These are phyloP conservation scores for Hippocampus guttulatus DNA, from an alignment of 2,113 vertebrate genomes.

Conservation along the genomic window DNA sequence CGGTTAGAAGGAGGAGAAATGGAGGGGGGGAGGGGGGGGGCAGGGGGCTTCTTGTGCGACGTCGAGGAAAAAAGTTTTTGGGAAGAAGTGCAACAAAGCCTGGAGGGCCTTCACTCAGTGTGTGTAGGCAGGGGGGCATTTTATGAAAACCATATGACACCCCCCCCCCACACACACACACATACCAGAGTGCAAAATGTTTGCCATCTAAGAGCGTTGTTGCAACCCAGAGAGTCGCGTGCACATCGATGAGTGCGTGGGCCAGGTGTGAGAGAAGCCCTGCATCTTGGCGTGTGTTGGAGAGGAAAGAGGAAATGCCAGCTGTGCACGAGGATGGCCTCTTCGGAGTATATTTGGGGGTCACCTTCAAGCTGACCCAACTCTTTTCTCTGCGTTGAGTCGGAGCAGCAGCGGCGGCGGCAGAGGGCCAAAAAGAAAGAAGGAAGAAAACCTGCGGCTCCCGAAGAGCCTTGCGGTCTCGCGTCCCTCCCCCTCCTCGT, in stretches of 20 bases:
- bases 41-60: constrained; percentile 33
- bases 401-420: constrained; percentile 5
- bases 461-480: constrained; percentile 58
- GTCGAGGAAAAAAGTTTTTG: constrained; percentile 67
- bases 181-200: neutral
- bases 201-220: too few species aligned
- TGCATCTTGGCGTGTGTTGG: constrained; percentile 1
- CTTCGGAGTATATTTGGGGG: constrained; percentile 32
- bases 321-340: constrained; percentile 69
- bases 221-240: too few species aligned
- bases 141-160: constrained; percentile 69
- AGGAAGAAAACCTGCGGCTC: constrained; percentile 52
- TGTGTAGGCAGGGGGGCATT: neutral
- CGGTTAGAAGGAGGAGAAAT: constrained; percentile 33
- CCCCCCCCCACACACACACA: constrained; percentile 30
- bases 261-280: too few species aligned
- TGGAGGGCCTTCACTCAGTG: constrained; percentile 29
- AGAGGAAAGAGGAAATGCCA: constrained; percentile 70
- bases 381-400: neutral
- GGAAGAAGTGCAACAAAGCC: constrained; percentile 12
- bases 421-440: neutral
- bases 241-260: too few species aligned
- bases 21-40: constrained; percentile 7
- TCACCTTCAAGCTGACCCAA: constrained; percentile 32
- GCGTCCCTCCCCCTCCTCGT: constrained; percentile 27